A percentile compares a stretch with the other conserved stretches of the same genome.
Evolutionary conservation across 2,888 invertebrate species (phyloP).

Genomic region (Hypomecis punctinalis): DNA sequence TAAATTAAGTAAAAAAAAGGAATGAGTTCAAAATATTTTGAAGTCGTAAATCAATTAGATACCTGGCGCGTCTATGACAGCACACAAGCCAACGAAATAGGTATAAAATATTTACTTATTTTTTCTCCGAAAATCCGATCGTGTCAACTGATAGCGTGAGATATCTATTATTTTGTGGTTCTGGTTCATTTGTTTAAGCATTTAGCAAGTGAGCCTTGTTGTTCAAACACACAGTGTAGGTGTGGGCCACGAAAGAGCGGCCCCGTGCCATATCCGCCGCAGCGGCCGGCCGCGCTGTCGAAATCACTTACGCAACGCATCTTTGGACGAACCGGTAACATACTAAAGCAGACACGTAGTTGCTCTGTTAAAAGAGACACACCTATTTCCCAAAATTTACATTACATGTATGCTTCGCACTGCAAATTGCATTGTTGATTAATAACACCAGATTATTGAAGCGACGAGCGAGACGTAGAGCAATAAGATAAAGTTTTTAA

Average conservation of each 20-base stretch:
- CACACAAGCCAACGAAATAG: background rate
- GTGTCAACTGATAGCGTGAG: slow-evolving; percentile 64
- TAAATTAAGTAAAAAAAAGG: no score
- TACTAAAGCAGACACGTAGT: slow-evolving; percentile 57
- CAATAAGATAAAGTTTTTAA: slow-evolving; percentile 3
- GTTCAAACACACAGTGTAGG: slow-evolving; percentile 74
- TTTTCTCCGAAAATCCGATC: slow-evolving; percentile 43
- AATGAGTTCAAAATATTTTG: no score
- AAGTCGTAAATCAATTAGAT: no score
- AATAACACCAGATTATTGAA: slow-evolving; percentile 11
- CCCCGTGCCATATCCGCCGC: slow-evolving; percentile 79
- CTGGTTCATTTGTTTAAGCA: slow-evolving; percentile 65
- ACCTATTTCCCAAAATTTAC: slow-evolving; percentile 53
- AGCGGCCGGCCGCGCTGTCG: slow-evolving; percentile 63
- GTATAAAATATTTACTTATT: background rate
- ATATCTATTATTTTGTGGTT: slow-evolving; percentile 57
- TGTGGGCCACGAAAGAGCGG: slow-evolving; percentile 75
- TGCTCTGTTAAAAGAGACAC: slow-evolving; percentile 54
- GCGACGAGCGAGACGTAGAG: slow-evolving; percentile 18
- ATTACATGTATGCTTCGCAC: slow-evolving; percentile 41
- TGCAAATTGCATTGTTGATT: slow-evolving; percentile 36
- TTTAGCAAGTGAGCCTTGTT: slow-evolving; percentile 71
- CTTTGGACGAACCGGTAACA: slow-evolving; percentile 72
- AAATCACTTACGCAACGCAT: slow-evolving; percentile 76
- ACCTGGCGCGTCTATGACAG: background rate